Evolutionary conservation across 2,888 invertebrate genomes (phyloP), one percentile per base, ranked within the genome.

Genomic region (Xanthorhoe spadicearia): DNA sequence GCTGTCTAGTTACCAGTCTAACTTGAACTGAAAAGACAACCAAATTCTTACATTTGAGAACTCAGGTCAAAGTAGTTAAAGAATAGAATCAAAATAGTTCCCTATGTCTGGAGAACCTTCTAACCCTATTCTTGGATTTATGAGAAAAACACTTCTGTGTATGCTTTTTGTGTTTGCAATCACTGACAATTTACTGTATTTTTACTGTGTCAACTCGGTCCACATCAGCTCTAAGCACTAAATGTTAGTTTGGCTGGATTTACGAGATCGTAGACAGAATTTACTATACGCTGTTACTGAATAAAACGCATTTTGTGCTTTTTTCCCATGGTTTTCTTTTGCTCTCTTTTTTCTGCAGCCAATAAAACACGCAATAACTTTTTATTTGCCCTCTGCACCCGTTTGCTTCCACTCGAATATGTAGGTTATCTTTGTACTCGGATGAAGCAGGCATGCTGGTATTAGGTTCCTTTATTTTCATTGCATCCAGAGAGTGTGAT

Each of bases 301-400:
- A 48, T 46, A 7, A 46, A 46, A 46, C n/a, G 15, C 46, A 46
- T 15, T 48, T 48, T 48, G 2, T 8, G 17, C 17, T 13, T 48
- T 48, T 17, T 48, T 48, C 17, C 48, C 48, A 48, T 48, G 48
- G 15, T 38, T 38, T 9, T 23, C 13, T 50, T 43, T 23, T 51
- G 49, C 38, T 59, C 18, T 17, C 17, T 55, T 55, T 64, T 57
- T 61, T 53, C 55, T 56, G 61, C 54, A 65, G 52, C 15, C 51
- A 48, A 56, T 65, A 52, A 56, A 61, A 55, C 55, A 59, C 9
- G 60, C 49, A 50, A 61, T 61, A 64, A 49, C 53, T 28, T 61
- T 68, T 64, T 68, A 64, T 64, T 61, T 55, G 52, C 38, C 35
- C 63, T 64, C 57, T 61, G 61, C 50, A 32, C 51, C 63, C 54